Conservation (phyloP, 1,140 invertebrate genomes). For the Saxidomus purpurata region DNA sequence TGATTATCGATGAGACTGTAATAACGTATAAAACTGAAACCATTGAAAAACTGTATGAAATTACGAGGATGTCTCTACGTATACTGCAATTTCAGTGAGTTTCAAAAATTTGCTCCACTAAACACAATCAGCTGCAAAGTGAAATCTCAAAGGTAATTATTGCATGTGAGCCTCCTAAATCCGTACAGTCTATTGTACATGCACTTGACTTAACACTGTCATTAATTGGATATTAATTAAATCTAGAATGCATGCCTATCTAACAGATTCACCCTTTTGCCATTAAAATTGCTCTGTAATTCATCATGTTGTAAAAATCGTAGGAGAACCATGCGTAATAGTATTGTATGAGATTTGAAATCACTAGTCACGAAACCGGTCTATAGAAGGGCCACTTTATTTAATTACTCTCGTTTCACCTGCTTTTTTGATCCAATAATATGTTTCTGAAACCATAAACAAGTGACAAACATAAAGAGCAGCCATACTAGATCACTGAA, state of each 20-base stretch:
- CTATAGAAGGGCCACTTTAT: slow-evolving; percentile 40
- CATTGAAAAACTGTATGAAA: too few relatives aligned
- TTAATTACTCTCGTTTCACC: slow-evolving; percentile 59
- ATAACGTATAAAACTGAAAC: too few relatives aligned
- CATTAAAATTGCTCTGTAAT: slow-evolving; percentile 37
- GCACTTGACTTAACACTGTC: slow-evolving; percentile 39
- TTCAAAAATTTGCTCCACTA: background rate
- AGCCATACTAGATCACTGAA: slow-evolving; percentile 56
- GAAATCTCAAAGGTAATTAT: background rate
- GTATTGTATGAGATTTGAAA: slow-evolving; percentile 60
- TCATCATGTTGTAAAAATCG: slow-evolving; percentile 31
- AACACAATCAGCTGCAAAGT: background rate
- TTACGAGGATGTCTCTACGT: too few relatives aligned
- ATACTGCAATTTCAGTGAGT: background rate
- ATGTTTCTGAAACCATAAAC: slow-evolving; percentile 30
- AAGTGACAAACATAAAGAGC: slow-evolving; percentile 47
- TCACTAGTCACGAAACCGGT: slow-evolving; percentile 41
- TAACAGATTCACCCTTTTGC: slow-evolving; percentile 44
- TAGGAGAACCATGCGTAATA: background rate
- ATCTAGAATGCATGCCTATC: slow-evolving; percentile 48
- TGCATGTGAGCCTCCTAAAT: background rate
- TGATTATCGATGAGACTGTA: too few relatives aligned
- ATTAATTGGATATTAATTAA: slow-evolving; percentile 58
- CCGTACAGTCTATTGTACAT: slow-evolving; percentile 17
- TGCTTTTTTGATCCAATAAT: slow-evolving; percentile 39